Base-by-base conservation (phyloP, 2,797 vertebrate species). In the Coregonus sp. region DNA sequence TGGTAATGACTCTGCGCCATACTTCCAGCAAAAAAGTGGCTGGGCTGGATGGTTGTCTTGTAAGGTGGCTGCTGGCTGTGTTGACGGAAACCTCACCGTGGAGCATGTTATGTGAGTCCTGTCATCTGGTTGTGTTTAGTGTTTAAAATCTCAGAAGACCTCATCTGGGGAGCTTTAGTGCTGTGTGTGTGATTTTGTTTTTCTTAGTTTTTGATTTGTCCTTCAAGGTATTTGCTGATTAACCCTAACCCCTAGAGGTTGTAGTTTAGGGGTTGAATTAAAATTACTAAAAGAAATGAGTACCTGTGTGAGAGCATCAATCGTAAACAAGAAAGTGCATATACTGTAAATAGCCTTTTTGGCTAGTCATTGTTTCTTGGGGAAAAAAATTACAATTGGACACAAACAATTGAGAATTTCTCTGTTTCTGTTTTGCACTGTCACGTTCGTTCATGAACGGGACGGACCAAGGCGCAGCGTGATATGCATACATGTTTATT, bases 41-140 rank as follows among this genome's bases (percentile, higher is more conserved):
- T 59, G 15, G 15, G 12, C 47, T 52, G 40, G 20, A 50, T n/a
- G n/a, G 18, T 68, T 68, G 66, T 29, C 70, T 47, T 14, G 12
- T 29, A 54, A 72, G 70, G 25, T 72, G 50, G 50, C 50, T 31
- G 15, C 70, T 72, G 71, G 70, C 25, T 72, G 51, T 72, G 69
- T 51, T 18, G 51, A 56, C 18, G 3, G 71, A 56, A 51, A 12
- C 29, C 51, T 72, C 71, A 70, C 35, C 50, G 25, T 51, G 47
- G 9, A 52, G 70, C 12, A 16, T 31, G 50, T 72, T 72, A 72
- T 29, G 50, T 54, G 47, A 54, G 70, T 29, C 70, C 50, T 16
- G 40, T 51, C 37, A 76, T 37, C 47, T 68, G 75, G 63, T 31
- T 72, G 51, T 56, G 51, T 56, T 56, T 72, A 72, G 47, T 71